Conservation (phyloP, 2,888 invertebrate genomes). For the Philaethria dido region DNA sequence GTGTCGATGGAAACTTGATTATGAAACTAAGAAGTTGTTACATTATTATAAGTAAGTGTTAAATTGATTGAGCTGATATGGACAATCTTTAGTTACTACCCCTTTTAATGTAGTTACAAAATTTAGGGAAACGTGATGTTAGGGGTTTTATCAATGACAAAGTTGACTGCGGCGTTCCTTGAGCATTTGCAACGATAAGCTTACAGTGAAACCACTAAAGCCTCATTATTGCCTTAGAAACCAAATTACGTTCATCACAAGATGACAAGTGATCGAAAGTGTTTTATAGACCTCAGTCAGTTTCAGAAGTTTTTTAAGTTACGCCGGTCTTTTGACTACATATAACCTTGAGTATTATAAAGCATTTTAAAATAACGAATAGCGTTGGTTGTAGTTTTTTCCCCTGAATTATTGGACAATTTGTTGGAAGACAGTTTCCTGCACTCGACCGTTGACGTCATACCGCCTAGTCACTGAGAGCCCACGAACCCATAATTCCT, state of each 20-base stretch:
- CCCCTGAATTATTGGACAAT: constrained; percentile 55
- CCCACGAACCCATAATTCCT: constrained; percentile 73
- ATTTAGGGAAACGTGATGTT: constrained; percentile 80
- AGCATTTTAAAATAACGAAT: constrained; percentile 66
- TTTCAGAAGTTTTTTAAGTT: constrained; percentile 50
- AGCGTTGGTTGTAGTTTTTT: constrained; percentile 58
- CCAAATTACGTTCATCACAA: constrained; percentile 57
- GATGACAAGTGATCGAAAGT: constrained; percentile 62
- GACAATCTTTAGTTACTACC: constrained; percentile 84
- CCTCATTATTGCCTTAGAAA: constrained; percentile 57
- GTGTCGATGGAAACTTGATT: constrained; percentile 83
- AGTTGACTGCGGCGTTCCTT: constrained; percentile 79
- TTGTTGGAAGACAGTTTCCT: constrained; percentile 61
- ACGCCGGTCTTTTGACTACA: constrained; percentile 56
- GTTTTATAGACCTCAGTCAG: constrained; percentile 69
- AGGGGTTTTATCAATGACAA: constrained; percentile 84
- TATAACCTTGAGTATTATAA: constrained; percentile 69
- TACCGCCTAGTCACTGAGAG: constrained; percentile 84
- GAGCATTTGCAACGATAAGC: constrained; percentile 57
- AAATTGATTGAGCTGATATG: constrained; percentile 82
- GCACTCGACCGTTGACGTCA: constrained; percentile 60
- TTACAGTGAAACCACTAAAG: constrained; percentile 55
- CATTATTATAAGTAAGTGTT: constrained; percentile 84
- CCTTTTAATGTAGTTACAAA: constrained; percentile 77
- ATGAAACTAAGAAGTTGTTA: constrained; percentile 82